Evolutionary conservation across 2,797 vertebrate genomes (phyloP).

Genomic region (Enteromius afrohamiltoni): DNA sequence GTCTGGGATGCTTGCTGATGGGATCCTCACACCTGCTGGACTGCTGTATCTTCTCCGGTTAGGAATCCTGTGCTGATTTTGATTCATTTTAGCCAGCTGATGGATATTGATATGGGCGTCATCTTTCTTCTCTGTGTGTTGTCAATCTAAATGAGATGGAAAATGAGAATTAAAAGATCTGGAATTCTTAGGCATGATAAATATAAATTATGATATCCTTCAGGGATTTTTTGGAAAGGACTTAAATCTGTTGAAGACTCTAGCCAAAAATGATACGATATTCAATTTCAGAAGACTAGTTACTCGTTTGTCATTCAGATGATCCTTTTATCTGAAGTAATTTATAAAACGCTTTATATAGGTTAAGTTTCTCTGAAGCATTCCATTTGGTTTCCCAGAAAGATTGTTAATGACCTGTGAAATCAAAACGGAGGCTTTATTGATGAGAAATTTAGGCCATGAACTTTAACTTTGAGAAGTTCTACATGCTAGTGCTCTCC

Average conservation of each 20-base stretch:
- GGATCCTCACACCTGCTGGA: constrained; percentile 30
- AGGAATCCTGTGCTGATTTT: background rate
- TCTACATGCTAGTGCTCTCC: background rate
- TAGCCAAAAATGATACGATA: constrained; percentile 25
- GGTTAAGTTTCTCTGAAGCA: background rate
- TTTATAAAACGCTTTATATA: constrained; percentile 11
- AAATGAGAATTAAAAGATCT: constrained; percentile 31
- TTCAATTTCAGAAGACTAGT: constrained; percentile 21
- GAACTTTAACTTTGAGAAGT: background rate
- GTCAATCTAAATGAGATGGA: constrained; percentile 27
- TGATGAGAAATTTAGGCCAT: constrained; percentile 1
- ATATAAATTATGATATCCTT: constrained; percentile 18
- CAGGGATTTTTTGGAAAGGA: background rate
- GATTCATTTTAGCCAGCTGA: constrained; percentile 23
- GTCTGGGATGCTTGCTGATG: constrained; percentile 10
- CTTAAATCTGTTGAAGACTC: background rate
- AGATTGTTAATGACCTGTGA: constrained; percentile 23
- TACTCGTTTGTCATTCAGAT: constrained; percentile 34
- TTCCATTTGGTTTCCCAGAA: constrained; percentile 15
- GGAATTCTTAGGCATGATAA: constrained; percentile 6
- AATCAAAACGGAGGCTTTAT: constrained; percentile 12
- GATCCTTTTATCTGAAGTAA: constrained; percentile 25
- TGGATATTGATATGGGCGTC: background rate
- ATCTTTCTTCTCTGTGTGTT: background rate
- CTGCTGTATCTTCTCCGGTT: background rate